Conservation (phyloP, 2,888 invertebrate species). For the Mellilla xanthometata region DNA sequence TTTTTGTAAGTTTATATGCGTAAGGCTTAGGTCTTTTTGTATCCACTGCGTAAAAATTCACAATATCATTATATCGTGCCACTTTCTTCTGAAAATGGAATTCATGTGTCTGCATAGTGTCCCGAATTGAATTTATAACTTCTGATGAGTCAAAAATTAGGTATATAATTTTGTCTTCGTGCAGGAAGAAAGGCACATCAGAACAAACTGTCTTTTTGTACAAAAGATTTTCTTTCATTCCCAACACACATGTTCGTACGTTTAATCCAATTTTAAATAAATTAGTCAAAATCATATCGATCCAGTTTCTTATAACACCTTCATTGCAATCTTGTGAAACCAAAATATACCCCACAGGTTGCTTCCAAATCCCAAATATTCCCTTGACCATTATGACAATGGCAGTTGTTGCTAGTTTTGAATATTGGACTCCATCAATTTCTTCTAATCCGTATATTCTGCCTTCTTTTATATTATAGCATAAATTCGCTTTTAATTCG, state of each 20-base stretch:
- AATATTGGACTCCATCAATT: constrained; percentile 21
- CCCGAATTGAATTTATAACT: constrained; percentile 22
- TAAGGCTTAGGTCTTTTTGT: constrained; percentile 16
- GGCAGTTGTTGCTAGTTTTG: constrained; percentile 19
- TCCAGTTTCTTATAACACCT: constrained; percentile 1
- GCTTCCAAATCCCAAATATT: constrained; percentile 32
- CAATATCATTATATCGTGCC: constrained; percentile 29
- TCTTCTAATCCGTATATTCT: constrained; percentile 33
- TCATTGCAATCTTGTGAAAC: neutral
- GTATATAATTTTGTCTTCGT: constrained; percentile 24
- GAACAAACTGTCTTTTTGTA: neutral
- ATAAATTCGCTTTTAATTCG: constrained; percentile 19
- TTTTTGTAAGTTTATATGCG: constrained; percentile 26
- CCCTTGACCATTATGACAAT: constrained; percentile 32
- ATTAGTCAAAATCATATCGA: neutral
- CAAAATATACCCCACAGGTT: constrained; percentile 14
- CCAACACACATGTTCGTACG: constrained; percentile 30
- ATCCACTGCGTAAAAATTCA: constrained; percentile 29
- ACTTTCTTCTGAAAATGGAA: constrained; percentile 4
- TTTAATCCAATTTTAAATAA: constrained; percentile 26
- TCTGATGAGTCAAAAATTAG: constrained; percentile 30
- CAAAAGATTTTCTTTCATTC: constrained; percentile 1
- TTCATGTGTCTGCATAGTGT: constrained; percentile 1
- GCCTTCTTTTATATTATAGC: constrained; percentile 29
- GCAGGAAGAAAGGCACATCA: constrained; percentile 3